Conservation (phyloP, 2,797 vertebrate species). For the Chiloscyllium punctatum region DNA sequence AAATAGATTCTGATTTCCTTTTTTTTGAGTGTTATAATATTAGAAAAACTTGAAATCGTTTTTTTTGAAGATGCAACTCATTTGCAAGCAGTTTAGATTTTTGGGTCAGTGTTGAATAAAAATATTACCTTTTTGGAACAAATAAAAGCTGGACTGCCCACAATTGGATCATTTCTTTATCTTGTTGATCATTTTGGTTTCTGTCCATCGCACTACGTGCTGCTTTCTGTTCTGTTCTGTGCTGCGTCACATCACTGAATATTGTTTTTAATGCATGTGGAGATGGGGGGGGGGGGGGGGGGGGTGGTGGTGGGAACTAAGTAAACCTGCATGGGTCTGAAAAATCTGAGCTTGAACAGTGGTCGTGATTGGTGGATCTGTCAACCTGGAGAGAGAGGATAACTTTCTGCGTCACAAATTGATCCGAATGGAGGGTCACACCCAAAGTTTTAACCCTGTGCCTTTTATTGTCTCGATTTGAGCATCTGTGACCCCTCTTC, state of each 20-base stretch:
- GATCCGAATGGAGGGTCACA: not conserved
- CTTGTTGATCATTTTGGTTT: not conserved
- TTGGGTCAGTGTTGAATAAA: not conserved
- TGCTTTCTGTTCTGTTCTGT: not conserved
- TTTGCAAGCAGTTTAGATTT: not conserved
- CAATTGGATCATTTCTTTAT: not conserved
- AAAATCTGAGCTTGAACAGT: not conserved
- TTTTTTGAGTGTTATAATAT: not conserved
- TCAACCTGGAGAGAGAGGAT: not conserved
- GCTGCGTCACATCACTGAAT: slow-evolving; percentile 9
- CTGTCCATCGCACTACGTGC: not conserved
- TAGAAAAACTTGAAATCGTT: not conserved
- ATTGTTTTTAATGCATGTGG: not conserved
- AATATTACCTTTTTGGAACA: not conserved
- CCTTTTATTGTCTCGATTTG: not conserved
- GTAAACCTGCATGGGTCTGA: too few species aligned
- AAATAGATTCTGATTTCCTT: not conserved
- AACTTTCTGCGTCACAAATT: not conserved
- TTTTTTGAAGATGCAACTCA: not conserved
- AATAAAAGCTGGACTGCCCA: not conserved
- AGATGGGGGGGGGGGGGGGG: too few species aligned
- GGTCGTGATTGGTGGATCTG: not conserved
- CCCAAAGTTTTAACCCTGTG: not conserved
- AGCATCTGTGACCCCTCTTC: not conserved
- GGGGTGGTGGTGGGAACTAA: too few species aligned